Percentiles rank a stretch among this genome's conserved stretches.
Conservation (phyloP, 2,888 invertebrate species). For the Cephonodes hylas region DNA sequence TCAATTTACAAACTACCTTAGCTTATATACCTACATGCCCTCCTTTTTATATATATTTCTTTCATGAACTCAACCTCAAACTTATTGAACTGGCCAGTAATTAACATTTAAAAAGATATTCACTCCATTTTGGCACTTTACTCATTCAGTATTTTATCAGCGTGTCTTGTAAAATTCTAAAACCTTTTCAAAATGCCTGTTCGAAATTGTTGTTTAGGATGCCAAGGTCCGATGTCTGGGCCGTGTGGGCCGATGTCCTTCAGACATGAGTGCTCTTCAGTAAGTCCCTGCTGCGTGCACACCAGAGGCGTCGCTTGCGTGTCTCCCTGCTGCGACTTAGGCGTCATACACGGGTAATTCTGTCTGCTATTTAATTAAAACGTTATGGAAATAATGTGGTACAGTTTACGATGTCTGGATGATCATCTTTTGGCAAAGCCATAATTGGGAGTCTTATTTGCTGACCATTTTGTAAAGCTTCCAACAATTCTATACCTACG, state of each 20-base stretch:
- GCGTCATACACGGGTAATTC: slow-evolving; percentile 56
- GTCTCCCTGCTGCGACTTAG: slow-evolving; percentile 50
- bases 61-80: too few species aligned
- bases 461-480: too few species aligned
- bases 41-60: too few species aligned
- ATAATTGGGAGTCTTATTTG: too few species aligned
- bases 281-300: slow-evolving; percentile 61
- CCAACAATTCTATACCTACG: too few species aligned
- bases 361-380: background rate
- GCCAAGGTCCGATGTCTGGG: slow-evolving; percentile 58
- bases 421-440: too few species aligned
- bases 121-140: background rate
- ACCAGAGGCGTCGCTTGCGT: slow-evolving; percentile 44
- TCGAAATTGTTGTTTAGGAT: slow-evolving; percentile 66
- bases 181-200: slow-evolving; percentile 55
- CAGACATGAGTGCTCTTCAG: slow-evolving; percentile 40
- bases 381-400: background rate
- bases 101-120: too few species aligned
- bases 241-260: slow-evolving; percentile 51
- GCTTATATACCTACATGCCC: too few species aligned
- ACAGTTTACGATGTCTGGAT: too few species aligned
- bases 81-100: too few species aligned
- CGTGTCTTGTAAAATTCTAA: slow-evolving; percentile 1
- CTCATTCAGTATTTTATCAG: background rate
- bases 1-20: too few species aligned